Evolutionary conservation across 2,888 invertebrate genomes (phyloP), one percentile per base, ranked within the genome.

Genomic region (Drosophila heteroneura): DNA sequence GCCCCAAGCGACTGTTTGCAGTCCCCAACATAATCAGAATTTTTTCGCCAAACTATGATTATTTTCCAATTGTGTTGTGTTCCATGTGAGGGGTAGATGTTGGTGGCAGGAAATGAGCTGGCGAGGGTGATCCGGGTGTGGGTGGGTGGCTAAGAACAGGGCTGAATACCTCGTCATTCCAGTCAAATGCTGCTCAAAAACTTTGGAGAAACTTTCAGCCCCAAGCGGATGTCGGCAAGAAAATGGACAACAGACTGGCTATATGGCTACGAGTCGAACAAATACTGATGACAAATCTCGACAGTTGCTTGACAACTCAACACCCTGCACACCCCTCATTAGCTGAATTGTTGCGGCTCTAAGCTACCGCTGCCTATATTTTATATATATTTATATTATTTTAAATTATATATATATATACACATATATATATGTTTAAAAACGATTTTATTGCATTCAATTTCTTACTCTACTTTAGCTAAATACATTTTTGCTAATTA

Each of bases 21-120:
- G 75, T 83, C 83, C 82, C 78, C 69, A 78, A 73, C 71, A 81
- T 83, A 82, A 82, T 82, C 82, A 82, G 68, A 83, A 70, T 74
- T 74, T 74, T 49, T 74, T 68, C 39, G 44, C 49, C 75, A 72
- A 82, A 81, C 82, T 82, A 84, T 83, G 75, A 81, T 82, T 83
- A 83, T 83, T 82, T 79, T 81, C 83, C 80, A 81, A 81, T 83
- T 83, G 81, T 80, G 52, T 64, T 78, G 35, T 69, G n/a, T 44
- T 56, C 41, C 22, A 28, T 35, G 57, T 22, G 56, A 22, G n/a
- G n/a, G 22, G 16, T 44, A 5, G 10, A 19, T 41, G n/a, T n/a
- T 41, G 10, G 19, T 10, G 60, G 5, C 30, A 14, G 9, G 14
- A 30, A 9, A 58, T 44, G 32, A 32, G 58, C 44, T 16, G 57